Evolutionary conservation across 1,140 invertebrate genomes (phyloP), one percentile per base, ranked within the genome.

Genomic region (Metaphire vulgaris): DNA sequence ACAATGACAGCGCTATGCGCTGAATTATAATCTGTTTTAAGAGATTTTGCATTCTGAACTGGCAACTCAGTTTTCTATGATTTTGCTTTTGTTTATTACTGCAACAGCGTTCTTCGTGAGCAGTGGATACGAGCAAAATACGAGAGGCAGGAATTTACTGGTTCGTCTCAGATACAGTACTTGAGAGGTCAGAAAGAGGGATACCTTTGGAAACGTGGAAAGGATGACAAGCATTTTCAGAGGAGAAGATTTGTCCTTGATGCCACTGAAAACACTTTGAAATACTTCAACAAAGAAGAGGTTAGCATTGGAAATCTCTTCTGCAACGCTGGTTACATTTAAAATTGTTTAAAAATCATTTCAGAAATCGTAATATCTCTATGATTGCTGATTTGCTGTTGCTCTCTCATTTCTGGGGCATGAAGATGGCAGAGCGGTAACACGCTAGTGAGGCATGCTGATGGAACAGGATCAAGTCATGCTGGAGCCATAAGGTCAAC

Each of bases 71-170:
- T n/a, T n/a, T n/a, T n/a, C n/a, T n/a, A n/a, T n/a, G n/a, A n/a
- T n/a, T n/a, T n/a, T n/a, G n/a, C n/a, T n/a, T n/a, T n/a, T n/a
- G n/a, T n/a, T n/a, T n/a, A n/a, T n/a, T n/a, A n/a, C n/a, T n/a
- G n/a, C n/a, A n/a, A 68, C 85, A 96, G 94, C 84, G 90, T 95
- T 74, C 86, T 96, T 72, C 89, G 93, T 74, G 92, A 94, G 83
- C 93, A 96, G 83, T 96, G 93, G 92, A 95, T 96, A 76, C 88
- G 91, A 80, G 93, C 93, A 2, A 96, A 96, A 85, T 96, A 96
- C 85, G 89, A 93, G 85, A 88, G 93, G 66, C 90, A 93, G 87
- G 94, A 96, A 83, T 96, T 97, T 85, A 91, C 90, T 76, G 89
- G 92, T 82, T 89, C 90, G 28, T 84, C 86, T 0, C 90, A 92